phyloP scores from a whole-genome alignment of 2,113 vertebrate species.

The Caretta caretta region DNA sequence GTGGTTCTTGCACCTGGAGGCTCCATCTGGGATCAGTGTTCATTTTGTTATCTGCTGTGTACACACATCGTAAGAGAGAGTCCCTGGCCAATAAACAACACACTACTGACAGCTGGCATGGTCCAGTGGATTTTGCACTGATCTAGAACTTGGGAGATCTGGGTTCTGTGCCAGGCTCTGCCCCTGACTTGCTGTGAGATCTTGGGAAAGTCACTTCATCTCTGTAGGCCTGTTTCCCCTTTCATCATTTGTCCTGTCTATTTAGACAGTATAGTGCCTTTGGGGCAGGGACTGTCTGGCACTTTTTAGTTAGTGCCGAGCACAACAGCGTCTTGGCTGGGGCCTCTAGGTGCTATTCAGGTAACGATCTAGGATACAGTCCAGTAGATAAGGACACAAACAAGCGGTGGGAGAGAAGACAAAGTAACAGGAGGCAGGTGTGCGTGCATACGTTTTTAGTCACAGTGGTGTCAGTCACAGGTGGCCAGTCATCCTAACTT shows the following conservation, averaged over 20 bases:
- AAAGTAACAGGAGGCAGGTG: not conserved
- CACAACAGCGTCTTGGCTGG: not conserved
- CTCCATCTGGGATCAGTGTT: not conserved
- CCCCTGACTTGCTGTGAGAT: not conserved
- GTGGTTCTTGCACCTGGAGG: not conserved
- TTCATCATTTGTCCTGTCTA: not conserved
- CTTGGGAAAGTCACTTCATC: not conserved
- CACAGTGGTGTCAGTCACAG: slow-evolving; percentile 32
- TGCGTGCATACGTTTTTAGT: not conserved
- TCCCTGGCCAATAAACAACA: not conserved
- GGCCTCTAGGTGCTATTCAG: not conserved
- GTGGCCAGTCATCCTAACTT: not conserved
- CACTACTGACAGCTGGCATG: not conserved
- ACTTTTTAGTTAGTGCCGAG: fast-evolving
- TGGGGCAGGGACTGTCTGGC: not conserved
- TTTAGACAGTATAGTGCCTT: fast-evolving
- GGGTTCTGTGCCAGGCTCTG: not conserved
- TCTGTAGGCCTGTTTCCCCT: not conserved
- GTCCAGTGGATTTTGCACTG: not conserved
- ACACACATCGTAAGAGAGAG: not conserved
- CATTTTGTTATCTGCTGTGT: not conserved
- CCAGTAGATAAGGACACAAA: not conserved
- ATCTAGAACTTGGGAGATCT: not conserved
- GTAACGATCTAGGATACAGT: not conserved
- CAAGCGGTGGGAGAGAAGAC: not conserved